These are phyloP conservation scores for Enoplosus armatus DNA, from an alignment of 2,797 vertebrate species.

Conservation along the genomic window DNA sequence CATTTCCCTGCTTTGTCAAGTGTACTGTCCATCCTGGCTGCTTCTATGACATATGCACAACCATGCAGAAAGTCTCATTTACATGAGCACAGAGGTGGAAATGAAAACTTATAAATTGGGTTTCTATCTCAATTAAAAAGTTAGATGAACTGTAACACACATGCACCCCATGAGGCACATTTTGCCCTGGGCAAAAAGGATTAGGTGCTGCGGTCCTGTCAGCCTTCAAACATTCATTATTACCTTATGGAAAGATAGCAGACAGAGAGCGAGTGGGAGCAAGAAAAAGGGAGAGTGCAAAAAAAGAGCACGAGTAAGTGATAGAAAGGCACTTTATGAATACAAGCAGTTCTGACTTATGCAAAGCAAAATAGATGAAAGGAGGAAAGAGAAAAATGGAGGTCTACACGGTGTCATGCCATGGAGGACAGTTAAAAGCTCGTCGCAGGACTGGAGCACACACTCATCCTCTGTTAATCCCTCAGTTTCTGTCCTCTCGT, in stretches of 20 bases:
- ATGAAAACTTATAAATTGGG: constrained; percentile 76
- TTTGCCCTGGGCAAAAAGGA: constrained; percentile 77
- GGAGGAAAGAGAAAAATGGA: constrained; percentile 70
- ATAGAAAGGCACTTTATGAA: constrained; percentile 71
- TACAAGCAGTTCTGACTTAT: constrained; percentile 71
- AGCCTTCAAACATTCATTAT: constrained; percentile 82
- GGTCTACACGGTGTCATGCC: constrained; percentile 76
- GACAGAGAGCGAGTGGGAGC: constrained; percentile 60
- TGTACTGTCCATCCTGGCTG: constrained; percentile 25
- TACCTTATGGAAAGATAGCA: constrained; percentile 77
- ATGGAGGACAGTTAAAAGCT: constrained; percentile 80
- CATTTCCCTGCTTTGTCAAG: constrained; percentile 36
- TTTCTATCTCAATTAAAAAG: constrained; percentile 81
- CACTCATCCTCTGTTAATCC: constrained; percentile 78
- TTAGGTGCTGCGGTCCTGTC: constrained; percentile 76
- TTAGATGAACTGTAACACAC: constrained; percentile 77
- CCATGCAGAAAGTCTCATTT: constrained; percentile 66
- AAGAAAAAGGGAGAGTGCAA: constrained; percentile 28
- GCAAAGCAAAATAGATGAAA: constrained; percentile 77
- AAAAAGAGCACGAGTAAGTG: constrained; percentile 62
- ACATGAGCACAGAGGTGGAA: constrained; percentile 66
- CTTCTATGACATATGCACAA: constrained; percentile 43
- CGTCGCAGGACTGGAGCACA: constrained; percentile 63
- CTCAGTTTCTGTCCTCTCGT: constrained; percentile 70
- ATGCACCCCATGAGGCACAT: constrained; percentile 72